Conservation (phyloP, 1,140 invertebrate genomes). For the Dinoponera quadriceps region DNA sequence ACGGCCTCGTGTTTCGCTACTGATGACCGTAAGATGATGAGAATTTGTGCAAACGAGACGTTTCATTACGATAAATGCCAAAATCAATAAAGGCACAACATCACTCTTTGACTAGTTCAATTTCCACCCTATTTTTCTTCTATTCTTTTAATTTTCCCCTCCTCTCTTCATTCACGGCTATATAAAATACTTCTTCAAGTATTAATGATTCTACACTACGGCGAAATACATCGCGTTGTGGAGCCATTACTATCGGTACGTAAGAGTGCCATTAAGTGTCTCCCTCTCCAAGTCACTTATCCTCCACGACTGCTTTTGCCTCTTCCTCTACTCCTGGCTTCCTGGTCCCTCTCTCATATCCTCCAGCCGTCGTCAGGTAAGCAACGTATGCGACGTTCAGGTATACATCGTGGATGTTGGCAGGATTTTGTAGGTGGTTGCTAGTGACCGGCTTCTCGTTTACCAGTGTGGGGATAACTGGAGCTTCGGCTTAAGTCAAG, state of each 20-base stretch:
- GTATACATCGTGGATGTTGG: constrained; percentile 43
- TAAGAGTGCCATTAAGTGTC: neutral
- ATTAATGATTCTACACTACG: neutral
- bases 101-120: too few species aligned
- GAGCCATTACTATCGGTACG: constrained; percentile 8
- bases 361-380: neutral
- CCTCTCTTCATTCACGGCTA: too few species aligned
- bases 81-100: too few species aligned
- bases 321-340: neutral
- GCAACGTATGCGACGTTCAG: constrained; percentile 12
- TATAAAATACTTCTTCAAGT: too few species aligned
- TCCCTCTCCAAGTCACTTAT: constrained; percentile 4
- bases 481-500: constrained; percentile 83
- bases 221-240: neutral
- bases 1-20: constrained; percentile 37
- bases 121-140: too few species aligned
- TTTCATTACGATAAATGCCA: too few species aligned
- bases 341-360: constrained; percentile 2
- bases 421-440: constrained; percentile 62
- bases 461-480: constrained; percentile 81
- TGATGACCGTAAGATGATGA: constrained; percentile 15
- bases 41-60: neutral
- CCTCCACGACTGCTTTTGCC: neutral
- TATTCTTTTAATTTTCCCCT: too few species aligned
- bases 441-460: constrained; percentile 53